These are phyloP conservation scores for Labrus mixtus DNA, from an alignment of 2,113 vertebrate species.

Conservation along the genomic window DNA sequence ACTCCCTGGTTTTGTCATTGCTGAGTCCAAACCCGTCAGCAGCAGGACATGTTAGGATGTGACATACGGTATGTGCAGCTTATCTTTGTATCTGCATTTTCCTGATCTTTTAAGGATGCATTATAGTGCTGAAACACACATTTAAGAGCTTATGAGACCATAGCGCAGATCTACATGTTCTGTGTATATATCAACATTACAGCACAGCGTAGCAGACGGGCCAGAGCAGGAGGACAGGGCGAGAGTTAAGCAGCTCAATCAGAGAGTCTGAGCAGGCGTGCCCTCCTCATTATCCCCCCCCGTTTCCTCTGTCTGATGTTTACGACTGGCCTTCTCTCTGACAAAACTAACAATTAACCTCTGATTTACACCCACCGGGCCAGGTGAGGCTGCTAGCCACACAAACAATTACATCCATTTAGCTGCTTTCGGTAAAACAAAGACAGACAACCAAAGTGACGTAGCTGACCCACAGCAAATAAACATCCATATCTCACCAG, in stretches of 20 bases:
- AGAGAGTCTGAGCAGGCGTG: conserved; percentile 15
- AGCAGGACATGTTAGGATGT: neutral
- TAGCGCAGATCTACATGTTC: neutral
- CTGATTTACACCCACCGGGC: conserved; percentile 27
- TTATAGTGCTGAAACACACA: neutral
- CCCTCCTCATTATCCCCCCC: conserved; percentile 24
- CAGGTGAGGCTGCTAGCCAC: conserved; percentile 40
- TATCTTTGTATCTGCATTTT: neutral
- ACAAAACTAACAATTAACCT: conserved; percentile 42
- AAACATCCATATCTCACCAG: neutral
- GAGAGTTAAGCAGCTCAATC: neutral
- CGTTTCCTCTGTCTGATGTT: conserved; percentile 29
- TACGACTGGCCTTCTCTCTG: conserved; percentile 13
- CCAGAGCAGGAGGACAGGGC: neutral
- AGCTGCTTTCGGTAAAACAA: conserved; percentile 11
- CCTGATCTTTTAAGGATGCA: neutral
- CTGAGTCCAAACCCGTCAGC: neutral
- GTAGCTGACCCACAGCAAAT: conserved; percentile 1
- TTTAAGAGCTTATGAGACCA: neutral
- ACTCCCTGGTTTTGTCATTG: neutral
- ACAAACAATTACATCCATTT: conserved; percentile 24
- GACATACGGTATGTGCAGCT: neutral
- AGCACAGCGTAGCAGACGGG: neutral
- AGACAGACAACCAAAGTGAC: neutral
- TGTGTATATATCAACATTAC: neutral